phyloP scores from a whole-genome alignment of 2,888 invertebrate genomes.

The Corbicula japonica region DNA sequence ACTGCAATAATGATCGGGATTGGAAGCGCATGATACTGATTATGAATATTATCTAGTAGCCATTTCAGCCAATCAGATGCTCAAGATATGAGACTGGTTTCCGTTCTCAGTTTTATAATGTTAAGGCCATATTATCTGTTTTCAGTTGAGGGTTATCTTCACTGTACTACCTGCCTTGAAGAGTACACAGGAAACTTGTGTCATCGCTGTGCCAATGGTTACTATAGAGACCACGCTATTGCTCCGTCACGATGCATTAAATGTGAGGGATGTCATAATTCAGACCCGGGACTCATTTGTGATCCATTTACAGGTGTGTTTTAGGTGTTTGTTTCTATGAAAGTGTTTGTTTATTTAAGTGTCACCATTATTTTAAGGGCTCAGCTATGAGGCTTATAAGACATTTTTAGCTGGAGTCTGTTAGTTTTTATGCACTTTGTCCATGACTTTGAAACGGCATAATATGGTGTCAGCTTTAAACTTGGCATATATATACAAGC shows the following conservation, averaged over 20 bases:
- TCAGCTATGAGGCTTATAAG: too few species aligned
- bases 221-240: constrained; percentile 62
- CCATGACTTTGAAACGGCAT: too few species aligned
- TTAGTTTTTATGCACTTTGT: constrained; percentile 7
- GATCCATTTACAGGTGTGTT: constrained; percentile 71
- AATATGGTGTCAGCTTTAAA: too few species aligned
- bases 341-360: too few species aligned
- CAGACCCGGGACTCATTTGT: constrained; percentile 67
- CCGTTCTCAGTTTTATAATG: too few species aligned
- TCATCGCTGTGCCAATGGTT: constrained; percentile 78
- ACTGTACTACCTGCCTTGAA: constrained; percentile 72
- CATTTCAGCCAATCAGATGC: neutral
- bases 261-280: constrained; percentile 74
- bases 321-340: neutral
- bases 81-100: too few species aligned
- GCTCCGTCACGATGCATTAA: constrained; percentile 62
- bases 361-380: too few species aligned
- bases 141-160: constrained; percentile 76
- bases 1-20: neutral
- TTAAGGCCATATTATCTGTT: constrained; percentile 1
- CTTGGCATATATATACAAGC: too few species aligned
- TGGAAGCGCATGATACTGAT: neutral
- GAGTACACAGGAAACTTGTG: constrained; percentile 80
- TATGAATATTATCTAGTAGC: neutral
- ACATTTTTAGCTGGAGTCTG: neutral